Evolutionary conservation across 2,797 vertebrate species (phyloP).

Genomic region (Geotrypetes seraphini): DNA sequence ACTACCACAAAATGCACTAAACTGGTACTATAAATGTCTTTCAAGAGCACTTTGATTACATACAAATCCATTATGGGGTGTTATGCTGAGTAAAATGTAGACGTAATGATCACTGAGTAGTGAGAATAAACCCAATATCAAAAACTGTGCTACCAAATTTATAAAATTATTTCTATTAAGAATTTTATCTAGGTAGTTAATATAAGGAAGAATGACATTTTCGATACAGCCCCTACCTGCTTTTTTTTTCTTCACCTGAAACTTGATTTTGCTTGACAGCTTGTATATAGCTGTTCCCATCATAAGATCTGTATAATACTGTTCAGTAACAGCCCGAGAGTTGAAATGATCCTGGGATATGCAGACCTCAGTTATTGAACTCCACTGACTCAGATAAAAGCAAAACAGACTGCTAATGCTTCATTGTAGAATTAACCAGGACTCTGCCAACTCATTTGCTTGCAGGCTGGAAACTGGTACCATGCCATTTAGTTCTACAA

Average conservation of each 20-base stretch:
- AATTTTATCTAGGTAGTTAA: too few relatives aligned
- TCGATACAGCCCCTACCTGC: slow-evolving; percentile 28
- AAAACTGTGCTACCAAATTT: too few relatives aligned
- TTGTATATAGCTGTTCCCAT: slow-evolving; percentile 72
- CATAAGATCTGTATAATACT: slow-evolving; percentile 8
- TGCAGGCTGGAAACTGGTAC: not conserved
- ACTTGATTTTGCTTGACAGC: slow-evolving; percentile 64
- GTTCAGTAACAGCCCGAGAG: slow-evolving; percentile 4
- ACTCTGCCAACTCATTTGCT: slow-evolving; percentile 17
- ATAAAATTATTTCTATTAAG: too few relatives aligned
- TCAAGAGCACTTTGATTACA: too few relatives aligned
- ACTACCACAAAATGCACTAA: too few relatives aligned
- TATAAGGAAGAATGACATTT: too few relatives aligned
- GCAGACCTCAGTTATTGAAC: slow-evolving; percentile 1
- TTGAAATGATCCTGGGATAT: slow-evolving; percentile 3
- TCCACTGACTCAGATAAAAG: slow-evolving; percentile 2
- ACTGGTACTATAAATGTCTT: too few relatives aligned
- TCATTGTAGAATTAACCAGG: slow-evolving; percentile 1
- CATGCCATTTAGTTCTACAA: slow-evolving; percentile 9
- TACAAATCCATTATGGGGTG: too few relatives aligned
- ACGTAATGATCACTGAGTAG: too few relatives aligned
- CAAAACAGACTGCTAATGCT: slow-evolving; percentile 8
- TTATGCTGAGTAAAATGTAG: too few relatives aligned
- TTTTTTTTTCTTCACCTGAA: slow-evolving; percentile 59
- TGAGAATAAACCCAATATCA: too few relatives aligned